Conservation (phyloP, 2,113 vertebrate species). For the Calyptomena viridis region DNA sequence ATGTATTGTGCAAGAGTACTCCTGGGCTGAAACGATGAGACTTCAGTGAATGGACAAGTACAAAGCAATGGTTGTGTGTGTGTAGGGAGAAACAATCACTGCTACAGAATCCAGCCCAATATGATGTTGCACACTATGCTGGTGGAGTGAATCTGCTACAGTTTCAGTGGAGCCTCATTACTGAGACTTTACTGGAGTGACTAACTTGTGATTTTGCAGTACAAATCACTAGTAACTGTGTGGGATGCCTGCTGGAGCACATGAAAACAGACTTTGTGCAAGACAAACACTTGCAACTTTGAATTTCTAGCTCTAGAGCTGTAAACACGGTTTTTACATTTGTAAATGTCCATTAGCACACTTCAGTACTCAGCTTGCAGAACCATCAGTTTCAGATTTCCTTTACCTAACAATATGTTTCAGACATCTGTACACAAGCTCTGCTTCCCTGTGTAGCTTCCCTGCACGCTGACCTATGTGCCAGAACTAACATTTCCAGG, state of each 20-base stretch:
- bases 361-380: neutral
- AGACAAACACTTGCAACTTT: neutral
- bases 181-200: neutral
- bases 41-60: neutral
- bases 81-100: neutral
- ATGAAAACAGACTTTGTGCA: neutral
- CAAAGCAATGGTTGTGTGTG: neutral
- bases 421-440: neutral
- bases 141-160: neutral
- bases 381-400: neutral
- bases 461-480: neutral
- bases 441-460: neutral
- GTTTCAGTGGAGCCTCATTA: neutral
- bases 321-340: neutral
- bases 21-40: neutral
- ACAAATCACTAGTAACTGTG: neutral
- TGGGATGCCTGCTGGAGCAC: neutral
- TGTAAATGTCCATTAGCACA: neutral
- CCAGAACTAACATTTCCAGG: neutral
- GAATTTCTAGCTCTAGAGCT: neutral
- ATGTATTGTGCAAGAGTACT: neutral
- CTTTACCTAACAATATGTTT: neutral
- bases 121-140: neutral
- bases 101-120: neutral
- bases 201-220: neutral